These are phyloP conservation scores for Amazona finschi DNA, from an alignment of 2,797 vertebrate species.

Conservation along the genomic window DNA sequence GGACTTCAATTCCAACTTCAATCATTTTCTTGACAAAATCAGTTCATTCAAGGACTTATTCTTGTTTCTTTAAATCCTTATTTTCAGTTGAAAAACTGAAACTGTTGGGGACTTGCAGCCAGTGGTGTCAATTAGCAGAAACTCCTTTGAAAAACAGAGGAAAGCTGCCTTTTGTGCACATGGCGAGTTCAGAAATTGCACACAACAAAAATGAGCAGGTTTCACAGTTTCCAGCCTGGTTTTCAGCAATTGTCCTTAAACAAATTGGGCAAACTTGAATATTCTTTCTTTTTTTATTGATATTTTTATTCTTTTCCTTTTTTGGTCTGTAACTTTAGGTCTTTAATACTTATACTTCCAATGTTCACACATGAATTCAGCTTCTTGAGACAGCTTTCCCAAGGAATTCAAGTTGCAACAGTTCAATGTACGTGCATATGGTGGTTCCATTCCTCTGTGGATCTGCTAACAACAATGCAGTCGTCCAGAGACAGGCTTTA, in stretches of 20 bases:
- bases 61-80: neutral
- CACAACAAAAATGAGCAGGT: neutral
- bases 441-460: neutral
- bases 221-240: neutral
- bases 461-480: neutral
- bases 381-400: neutral
- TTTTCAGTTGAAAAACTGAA: neutral
- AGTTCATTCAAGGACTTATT: neutral
- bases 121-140: neutral
- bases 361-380: neutral
- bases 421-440: fast-evolving
- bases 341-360: neutral
- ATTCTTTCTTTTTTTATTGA: neutral
- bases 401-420: neutral
- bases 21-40: neutral
- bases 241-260: neutral
- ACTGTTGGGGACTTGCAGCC: neutral
- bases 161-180: neutral
- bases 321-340: neutral
- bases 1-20: neutral
- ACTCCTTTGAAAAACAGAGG: neutral
- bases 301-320: neutral
- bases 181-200: neutral
- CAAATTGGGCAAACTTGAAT: neutral
- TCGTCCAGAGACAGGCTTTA: neutral